Base-by-base conservation (phyloP, 2,113 vertebrate genomes). In the Pardalotus punctatus region DNA sequence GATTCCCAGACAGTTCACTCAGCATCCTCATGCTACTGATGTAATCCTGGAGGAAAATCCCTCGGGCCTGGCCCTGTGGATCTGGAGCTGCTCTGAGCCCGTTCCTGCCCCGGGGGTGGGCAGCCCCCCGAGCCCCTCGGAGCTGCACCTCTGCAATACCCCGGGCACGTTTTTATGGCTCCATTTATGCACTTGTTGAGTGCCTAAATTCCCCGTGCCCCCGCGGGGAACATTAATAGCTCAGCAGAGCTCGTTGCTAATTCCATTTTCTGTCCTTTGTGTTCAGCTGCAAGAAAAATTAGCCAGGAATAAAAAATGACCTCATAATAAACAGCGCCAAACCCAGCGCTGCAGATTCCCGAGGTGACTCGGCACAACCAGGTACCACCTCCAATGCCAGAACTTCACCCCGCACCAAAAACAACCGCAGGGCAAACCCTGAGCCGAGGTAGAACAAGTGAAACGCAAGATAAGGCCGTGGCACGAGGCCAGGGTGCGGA, bases 1-100 rank as follows among this genome's bases (percentile, higher is more conserved):
- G 96, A 97, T 97, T 97, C 96, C 96, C 96, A 97, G 97, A 97
- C 97, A 96, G 81, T 97, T 91, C 90, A 42, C 96, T 97, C 97
- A 97, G 95, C 95, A 97, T 94, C 94, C 94, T 94, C 65, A 61
- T 69, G 95, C 93, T 88, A 15, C 93, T 97, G 96, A 97, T 93
- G 95, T 97, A 36, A 96, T 97, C 81, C 83, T 71, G 86, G 6
- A 82, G 88, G 13, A 58, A 85, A 69, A 57, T 94, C 91, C 94
- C 89, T 18, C 9, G 96, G 94, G 93, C 25, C 10, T 45, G 28
- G 67, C 58, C 43, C 51, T 4, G 36, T n/a, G 40, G 5, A 81
- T 38, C 72, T 12, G 25, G 80, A 48, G 81, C 89, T 50, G 67
- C 17, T 51, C 69, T 1, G 6, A 89, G 86, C 57, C 80, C 48